Base-by-base conservation (phyloP, 2,113 vertebrate species). In the Coregonus clupeaformis region DNA sequence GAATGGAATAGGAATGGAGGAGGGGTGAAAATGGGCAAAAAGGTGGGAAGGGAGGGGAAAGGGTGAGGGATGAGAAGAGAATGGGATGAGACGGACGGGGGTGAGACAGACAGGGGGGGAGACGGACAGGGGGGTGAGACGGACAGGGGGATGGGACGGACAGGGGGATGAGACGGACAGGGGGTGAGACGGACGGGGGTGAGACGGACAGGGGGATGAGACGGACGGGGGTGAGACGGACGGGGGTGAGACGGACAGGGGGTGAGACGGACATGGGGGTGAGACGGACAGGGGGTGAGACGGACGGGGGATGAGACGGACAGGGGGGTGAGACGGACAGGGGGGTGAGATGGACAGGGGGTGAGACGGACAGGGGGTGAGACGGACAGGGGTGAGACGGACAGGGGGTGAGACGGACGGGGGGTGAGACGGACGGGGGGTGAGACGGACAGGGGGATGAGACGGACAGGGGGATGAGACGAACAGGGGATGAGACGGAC, bases 321-420 rank as follows among this genome's bases (percentile, higher is more conserved):
- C n/a, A 52, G 14, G 36, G 63, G 30, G 45, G 69, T 69, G 62
- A 27, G 55, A 27, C 1, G 4, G 25, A 24, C n/a, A 27, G 11
- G 65, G 69, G 59, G 69, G 83, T 36, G 59, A 79, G 66, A 80
- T 16, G 11, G 30, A 24, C 7, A 1, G 68, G 69, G 1, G 68
- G 69, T 1, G 36, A 29, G n/a, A n/a, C n/a, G n/a, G n/a, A n/a
- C n/a, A n/a, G n/a, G n/a, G n/a, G n/a, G n/a, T n/a, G n/a, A n/a
- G n/a, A n/a, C n/a, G n/a, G n/a, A n/a, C n/a, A n/a, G n/a, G n/a
- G n/a, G n/a, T 30, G 47, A 16, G 2, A 29, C n/a, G 49, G 7
- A 49, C n/a, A 52, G 14, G 36, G 63, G 30, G 45, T 69, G 62
- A 27, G 55, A 27, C 1, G 4, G 25, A 24, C n/a, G 24, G 11